These are phyloP conservation scores for Notoglanidium macrostoma DNA, from an alignment of 2,797 vertebrate species.

Conservation along the genomic window DNA sequence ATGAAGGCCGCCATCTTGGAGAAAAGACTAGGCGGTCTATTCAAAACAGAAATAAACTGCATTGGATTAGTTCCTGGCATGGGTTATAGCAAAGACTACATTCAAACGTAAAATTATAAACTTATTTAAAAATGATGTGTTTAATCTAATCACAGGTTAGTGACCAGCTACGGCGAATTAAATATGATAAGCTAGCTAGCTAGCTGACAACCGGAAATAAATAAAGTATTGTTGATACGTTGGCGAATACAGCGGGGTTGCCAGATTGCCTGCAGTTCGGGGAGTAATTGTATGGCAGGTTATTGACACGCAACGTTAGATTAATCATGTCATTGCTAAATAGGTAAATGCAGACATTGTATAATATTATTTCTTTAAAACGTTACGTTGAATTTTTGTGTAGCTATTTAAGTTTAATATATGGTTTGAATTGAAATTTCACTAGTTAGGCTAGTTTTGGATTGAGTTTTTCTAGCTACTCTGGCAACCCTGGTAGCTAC, in stretches of 20 bases:
- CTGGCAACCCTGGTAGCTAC: conserved; percentile 10
- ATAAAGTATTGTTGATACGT: not conserved
- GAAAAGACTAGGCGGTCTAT: conserved; percentile 24
- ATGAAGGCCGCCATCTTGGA: conserved; percentile 15
- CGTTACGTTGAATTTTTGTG: not conserved
- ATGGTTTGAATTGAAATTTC: not conserved
- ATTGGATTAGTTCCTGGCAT: not conserved
- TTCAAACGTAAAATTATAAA: not conserved
- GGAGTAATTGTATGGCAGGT: fast-evolving
- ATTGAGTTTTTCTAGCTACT: not conserved
- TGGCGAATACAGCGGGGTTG: not conserved
- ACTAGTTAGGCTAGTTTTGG: not conserved
- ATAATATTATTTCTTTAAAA: no score
- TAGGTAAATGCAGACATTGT: fast-evolving
- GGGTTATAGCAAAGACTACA: not conserved
- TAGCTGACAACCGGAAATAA: not conserved
- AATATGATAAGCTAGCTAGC: not conserved
- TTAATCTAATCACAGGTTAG: not conserved
- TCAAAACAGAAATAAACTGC: not conserved
- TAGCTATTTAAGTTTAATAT: not conserved
- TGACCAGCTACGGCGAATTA: not conserved
- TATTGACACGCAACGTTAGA: not conserved
- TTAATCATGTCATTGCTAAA: not conserved
- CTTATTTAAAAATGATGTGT: not conserved
- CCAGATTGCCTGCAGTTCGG: not conserved